A percentile compares a stretch with the other conserved stretches of the same genome.
These are phyloP conservation scores for Allophyes oxyacanthae DNA, from an alignment of 2,888 invertebrate species.

Conservation along the genomic window DNA sequence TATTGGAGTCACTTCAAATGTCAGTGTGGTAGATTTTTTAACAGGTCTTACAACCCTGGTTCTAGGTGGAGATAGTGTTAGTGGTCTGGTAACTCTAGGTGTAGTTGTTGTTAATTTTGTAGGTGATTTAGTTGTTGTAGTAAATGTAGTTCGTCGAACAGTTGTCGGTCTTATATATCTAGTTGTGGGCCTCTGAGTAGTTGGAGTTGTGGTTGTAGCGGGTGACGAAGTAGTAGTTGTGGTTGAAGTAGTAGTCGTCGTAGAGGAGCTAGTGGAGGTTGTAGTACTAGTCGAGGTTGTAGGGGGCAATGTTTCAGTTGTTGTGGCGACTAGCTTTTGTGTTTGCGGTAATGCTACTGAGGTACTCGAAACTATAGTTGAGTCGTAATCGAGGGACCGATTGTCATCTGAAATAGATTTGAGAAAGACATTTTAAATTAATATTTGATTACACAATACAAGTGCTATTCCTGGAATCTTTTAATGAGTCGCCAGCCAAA, in stretches of 20 bases:
- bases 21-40: constrained; percentile 27
- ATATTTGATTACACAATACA: no score
- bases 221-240: constrained; percentile 1
- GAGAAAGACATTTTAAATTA: no score
- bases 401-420: constrained; percentile 1
- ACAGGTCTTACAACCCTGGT: constrained; percentile 20
- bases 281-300: constrained; percentile 28
- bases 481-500: no score
- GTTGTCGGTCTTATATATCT: constrained; percentile 25
- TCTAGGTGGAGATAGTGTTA: constrained; percentile 31
- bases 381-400: neutral
- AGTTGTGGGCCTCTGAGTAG: constrained; percentile 36
- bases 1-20: constrained; percentile 14
- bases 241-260: constrained; percentile 6
- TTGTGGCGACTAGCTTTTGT: constrained; percentile 66
- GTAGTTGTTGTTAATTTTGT: constrained; percentile 18
- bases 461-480: no score
- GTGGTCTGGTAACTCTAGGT: constrained; percentile 32
- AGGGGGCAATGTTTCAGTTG: constrained; percentile 25
- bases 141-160: constrained; percentile 7
- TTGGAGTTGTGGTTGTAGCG: constrained; percentile 35
- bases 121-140: constrained; percentile 2
- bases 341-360: constrained; percentile 62
- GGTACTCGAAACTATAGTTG: constrained; percentile 5
- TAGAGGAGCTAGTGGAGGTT: constrained; percentile 25